Base-by-base conservation (phyloP, 1,140 invertebrate genomes). In the Maconellicoccus hirsutus region DNA sequence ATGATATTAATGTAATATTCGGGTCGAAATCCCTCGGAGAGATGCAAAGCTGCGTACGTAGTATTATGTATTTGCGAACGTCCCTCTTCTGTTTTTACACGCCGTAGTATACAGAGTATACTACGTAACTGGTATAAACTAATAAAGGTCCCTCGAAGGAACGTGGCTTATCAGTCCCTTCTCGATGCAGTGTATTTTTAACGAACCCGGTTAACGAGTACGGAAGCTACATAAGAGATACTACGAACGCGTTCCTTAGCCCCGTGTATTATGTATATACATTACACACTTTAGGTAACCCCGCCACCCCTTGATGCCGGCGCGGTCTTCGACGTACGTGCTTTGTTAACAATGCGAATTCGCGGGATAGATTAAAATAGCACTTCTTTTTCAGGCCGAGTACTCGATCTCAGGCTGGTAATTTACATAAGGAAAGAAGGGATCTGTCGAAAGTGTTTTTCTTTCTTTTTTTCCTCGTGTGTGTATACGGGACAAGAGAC, bases 1-100 rank as follows among this genome's bases (percentile, higher is more conserved):
- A 16, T 16, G 19, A 66, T 66, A 66, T 66, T 66, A 66, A 66
- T 66, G 61, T 26, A 25, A 26, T 66, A 66, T 66, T 26, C 25
- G 21, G 61, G 29, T 33, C 61, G 21, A 66, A 66, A 66, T 66
- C 61, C 61, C 61, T 66, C 25, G 22, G 21, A 66, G 61, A 66
- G 61, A 66, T 66, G 61, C 61, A 66, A 66, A 66, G 61, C 61
- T 66, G 61, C 61, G 61, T 66, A 66, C 61, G n/a, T n/a, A 66
- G 61, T 19, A 66, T 66, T 66, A 66, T 66, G 25, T 52, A 66
- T 66, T 25, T 66, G 61, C 61, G 8, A 66, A 26, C 25, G 25
- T 26, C 21, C 22, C 25, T 66, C 25, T 10, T 66, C 10, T 25
- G 61, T 66, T 66, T 66, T 26, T 66, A 52, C n/a, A 52, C 42